These are phyloP conservation scores for Cairina moschata DNA, from an alignment of 2,113 vertebrate species.

Conservation along the genomic window DNA sequence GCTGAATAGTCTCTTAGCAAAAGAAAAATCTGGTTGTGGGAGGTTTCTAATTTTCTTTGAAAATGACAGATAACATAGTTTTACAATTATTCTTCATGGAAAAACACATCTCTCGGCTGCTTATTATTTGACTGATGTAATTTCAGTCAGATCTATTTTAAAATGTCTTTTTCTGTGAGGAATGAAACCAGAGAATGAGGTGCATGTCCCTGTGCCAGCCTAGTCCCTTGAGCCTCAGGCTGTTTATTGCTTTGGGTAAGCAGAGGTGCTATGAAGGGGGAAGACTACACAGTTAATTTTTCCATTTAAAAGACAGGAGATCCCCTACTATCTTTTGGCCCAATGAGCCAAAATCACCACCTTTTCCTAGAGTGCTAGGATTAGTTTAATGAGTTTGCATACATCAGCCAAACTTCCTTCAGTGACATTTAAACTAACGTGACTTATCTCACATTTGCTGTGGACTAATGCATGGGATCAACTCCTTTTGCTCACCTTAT, in stretches of 20 bases:
- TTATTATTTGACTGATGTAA: background rate
- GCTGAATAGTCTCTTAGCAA: background rate
- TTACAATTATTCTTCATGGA: background rate
- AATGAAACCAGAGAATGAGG: background rate
- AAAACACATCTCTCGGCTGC: background rate
- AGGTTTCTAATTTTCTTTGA: background rate
- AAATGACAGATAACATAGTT: background rate
- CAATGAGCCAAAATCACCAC: background rate
- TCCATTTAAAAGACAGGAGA: background rate
- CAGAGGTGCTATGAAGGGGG: background rate
- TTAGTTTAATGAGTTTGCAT: background rate
- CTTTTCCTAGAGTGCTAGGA: background rate
- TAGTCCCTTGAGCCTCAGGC: background rate
- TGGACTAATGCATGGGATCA: background rate
- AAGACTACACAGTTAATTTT: background rate
- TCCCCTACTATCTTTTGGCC: background rate
- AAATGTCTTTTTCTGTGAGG: background rate
- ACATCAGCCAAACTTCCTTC: background rate
- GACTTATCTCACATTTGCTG: constrained; percentile 1
- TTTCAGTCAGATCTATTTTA: background rate
- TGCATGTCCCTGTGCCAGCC: background rate
- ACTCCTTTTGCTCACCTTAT: background rate
- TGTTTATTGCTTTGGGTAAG: background rate
- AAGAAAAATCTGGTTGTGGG: background rate
- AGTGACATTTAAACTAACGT: background rate